These are phyloP conservation scores for Periophthalmodon schlosseri DNA, from an alignment of 2,113 vertebrate genomes.

Conservation along the genomic window DNA sequence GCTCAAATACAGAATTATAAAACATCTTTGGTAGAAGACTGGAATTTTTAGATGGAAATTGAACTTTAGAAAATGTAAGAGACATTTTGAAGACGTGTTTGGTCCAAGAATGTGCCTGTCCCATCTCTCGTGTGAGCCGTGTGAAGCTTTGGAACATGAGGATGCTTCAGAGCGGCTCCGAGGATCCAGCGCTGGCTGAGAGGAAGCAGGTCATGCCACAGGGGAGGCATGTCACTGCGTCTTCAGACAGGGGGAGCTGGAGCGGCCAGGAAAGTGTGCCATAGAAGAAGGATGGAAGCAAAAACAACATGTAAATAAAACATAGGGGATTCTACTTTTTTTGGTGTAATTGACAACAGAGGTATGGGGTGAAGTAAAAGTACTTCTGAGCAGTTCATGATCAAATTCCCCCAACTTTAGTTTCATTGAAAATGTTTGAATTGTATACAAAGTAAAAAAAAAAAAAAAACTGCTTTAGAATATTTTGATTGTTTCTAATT, in stretches of 20 bases:
- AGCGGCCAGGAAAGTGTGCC: not conserved
- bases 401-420: too few relatives aligned
- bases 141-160: conserved; percentile 25
- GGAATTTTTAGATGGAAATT: conserved; percentile 28
- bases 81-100: conserved; percentile 29
- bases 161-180: conserved; percentile 27
- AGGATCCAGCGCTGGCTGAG: conserved; percentile 21
- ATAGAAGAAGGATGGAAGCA: not conserved
- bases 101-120: conserved; percentile 21
- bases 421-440: too few relatives aligned
- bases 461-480: too few relatives aligned
- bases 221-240: conserved; percentile 23
- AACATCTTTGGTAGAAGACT: conserved; percentile 26
- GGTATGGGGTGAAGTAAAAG: not conserved
- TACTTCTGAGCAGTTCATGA: not conserved
- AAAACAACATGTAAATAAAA: not conserved
- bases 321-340: not conserved
- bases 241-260: conserved; percentile 13
- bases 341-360: not conserved
- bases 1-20: conserved; percentile 7
- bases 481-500: too few relatives aligned
- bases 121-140: conserved; percentile 19
- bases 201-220: conserved; percentile 38
- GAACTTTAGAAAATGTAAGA: conserved; percentile 33
- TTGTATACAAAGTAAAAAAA: too few relatives aligned